Conservation (phyloP, 2,113 vertebrate species). For the Lepidothrix coronata region DNA sequence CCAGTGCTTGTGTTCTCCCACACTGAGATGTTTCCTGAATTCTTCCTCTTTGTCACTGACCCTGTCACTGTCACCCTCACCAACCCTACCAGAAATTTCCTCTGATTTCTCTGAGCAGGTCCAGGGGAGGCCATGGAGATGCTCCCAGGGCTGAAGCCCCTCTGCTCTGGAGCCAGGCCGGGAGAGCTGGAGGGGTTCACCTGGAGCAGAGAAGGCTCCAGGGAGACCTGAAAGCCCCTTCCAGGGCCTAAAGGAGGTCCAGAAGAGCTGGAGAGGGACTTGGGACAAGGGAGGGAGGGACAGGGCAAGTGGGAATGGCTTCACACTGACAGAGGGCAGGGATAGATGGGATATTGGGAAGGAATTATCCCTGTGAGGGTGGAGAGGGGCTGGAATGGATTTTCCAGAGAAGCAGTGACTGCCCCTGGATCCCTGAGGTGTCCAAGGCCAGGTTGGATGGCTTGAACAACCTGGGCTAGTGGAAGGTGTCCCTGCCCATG, state of each 20-base stretch:
- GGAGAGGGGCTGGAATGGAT: neutral
- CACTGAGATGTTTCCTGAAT: neutral
- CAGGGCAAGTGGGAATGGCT: neutral
- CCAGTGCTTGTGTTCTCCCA: fast-evolving
- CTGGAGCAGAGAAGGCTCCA: neutral
- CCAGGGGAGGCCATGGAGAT: neutral
- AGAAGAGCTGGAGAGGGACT: neutral
- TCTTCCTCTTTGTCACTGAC: neutral
- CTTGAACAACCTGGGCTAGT: neutral
- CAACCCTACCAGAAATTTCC: neutral
- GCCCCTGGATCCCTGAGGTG: neutral
- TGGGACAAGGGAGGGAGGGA: neutral
- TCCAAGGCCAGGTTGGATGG: neutral
- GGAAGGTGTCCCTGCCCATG: neutral
- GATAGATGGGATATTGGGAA: neutral
- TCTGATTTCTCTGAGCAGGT: neutral
- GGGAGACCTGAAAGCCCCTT: neutral
- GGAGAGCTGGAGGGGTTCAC: neutral
- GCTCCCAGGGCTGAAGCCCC: neutral
- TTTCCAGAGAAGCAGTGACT: neutral
- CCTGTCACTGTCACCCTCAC: neutral
- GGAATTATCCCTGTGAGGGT: neutral
- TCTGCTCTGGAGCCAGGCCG: neutral
- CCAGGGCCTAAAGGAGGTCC: neutral
- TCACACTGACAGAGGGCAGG: neutral